Evolutionary conservation across 53 echinoderm and acorn worm genomes (phyloP), one percentile per base, ranked within the genome.

Genomic region (Actinopyga echinites): DNA sequence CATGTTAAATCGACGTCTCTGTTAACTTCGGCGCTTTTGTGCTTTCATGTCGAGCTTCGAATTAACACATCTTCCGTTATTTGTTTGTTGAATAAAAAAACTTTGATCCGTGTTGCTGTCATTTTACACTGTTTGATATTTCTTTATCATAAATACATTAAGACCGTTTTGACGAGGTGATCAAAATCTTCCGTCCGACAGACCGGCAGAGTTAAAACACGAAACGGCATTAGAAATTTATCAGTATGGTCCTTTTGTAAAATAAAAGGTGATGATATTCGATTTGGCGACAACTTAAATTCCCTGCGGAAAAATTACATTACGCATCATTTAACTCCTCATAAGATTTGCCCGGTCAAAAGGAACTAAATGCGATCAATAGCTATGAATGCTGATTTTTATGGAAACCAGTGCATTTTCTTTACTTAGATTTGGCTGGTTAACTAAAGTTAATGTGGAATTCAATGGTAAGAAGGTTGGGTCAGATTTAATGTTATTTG

Each of bases 1-100:
- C 69, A 69, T 69, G 69, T 57, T 71, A 57, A 89, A 84, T 84
- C 83, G 79, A 78, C 75, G 83, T 74, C 77, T 37, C 32, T 29
- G 34, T 33, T 79, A 64, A 65, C 64, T 30, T 38, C 30, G 64
- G 44, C 54, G 28, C 68, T 57, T 20, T 57, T 24, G 79, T 26
- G 56, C 32, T 38, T 56, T 66, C 29, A 54, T 38, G 29, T 79
- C 36, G 45, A 25, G 56, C 34, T 30, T 57, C 34, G 17, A 56
- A 55, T 78, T 78, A 23, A 56, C 57, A 78, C 79, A 38, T 54
- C 52, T 26, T 65, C 65, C 40, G 35, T 37, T 40, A 62, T 40
- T 64, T 20, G 26, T 45, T 83, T 44, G 17, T 65, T 49, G 49
- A 49, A 49, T 49, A 49, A 49, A 49, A 49, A 49, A 49, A 49